Percentiles rank a stretch among this genome's conserved stretches.
Evolutionary conservation across 2,797 vertebrate species (phyloP).

Genomic region (Champsocephalus gunnari): DNA sequence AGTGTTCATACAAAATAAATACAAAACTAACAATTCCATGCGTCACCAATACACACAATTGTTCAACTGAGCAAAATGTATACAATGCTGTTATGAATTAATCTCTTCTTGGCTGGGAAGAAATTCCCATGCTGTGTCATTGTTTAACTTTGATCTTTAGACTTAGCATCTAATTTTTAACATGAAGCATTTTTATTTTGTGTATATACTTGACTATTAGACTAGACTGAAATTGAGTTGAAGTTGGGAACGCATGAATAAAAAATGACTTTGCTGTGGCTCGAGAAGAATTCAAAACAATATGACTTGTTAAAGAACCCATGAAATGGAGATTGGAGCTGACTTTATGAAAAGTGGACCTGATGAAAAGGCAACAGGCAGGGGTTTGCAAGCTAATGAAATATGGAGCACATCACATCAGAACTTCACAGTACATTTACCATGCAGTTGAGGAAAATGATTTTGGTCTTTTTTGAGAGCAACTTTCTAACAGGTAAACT

Average conservation of each 20-base stretch:
- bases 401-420: conserved; percentile 45
- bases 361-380: conserved; percentile 60
- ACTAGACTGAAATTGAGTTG: conserved; percentile 42
- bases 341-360: conserved; percentile 59
- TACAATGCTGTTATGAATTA: too few relatives aligned
- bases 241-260: conserved; percentile 43
- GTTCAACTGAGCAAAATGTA: too few relatives aligned
- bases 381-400: conserved; percentile 48
- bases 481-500: conserved; percentile 47
- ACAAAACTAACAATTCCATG: too few relatives aligned
- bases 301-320: conserved; percentile 58
- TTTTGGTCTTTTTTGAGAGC: conserved; percentile 12
- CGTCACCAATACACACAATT: too few relatives aligned
- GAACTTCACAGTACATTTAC: conserved; percentile 59
- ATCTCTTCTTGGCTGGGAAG: background rate
- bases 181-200: background rate
- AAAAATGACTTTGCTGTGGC: conserved; percentile 52
- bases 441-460: conserved; percentile 25
- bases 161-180: conserved; percentile 8
- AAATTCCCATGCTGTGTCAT: background rate
- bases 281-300: conserved; percentile 54
- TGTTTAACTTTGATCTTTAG: conserved; percentile 15
- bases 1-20: too few relatives aligned
- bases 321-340: conserved; percentile 65
- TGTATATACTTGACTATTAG: background rate